phyloP scores from a whole-genome alignment of 2,888 invertebrate genomes.

The Carcina quercana region DNA sequence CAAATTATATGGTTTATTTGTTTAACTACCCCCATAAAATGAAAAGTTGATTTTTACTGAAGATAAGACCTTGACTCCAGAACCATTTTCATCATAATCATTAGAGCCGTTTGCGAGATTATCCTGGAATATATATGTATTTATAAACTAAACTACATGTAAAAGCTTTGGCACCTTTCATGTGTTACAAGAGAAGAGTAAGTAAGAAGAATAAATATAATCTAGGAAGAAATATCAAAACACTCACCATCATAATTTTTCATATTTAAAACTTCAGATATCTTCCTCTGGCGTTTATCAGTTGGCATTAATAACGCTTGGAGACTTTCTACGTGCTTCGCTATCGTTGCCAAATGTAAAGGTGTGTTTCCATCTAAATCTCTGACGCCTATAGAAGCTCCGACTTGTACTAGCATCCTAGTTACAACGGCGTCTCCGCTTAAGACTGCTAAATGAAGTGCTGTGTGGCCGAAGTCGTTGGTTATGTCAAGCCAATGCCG shows the following conservation, averaged over 20 bases:
- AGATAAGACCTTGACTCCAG: no score
- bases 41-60: no score
- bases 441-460: constrained; percentile 90
- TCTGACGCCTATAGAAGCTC: constrained; percentile 79
- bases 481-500: constrained; percentile 84
- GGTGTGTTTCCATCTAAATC: constrained; percentile 90
- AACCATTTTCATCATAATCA: no score
- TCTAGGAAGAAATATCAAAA: not conserved
- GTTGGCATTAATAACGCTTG: constrained; percentile 83
- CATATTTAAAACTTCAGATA: constrained; percentile 80
- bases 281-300: constrained; percentile 37
- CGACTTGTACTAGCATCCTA: constrained; percentile 85
- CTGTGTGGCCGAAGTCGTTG: constrained; percentile 87
- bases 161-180: no score
- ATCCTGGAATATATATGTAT: no score
- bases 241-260: constrained; percentile 89
- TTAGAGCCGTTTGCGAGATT: no score
- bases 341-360: constrained; percentile 86
- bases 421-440: constrained; percentile 83
- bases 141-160: no score
- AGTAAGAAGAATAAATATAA: not conserved
- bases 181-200: no score
- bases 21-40: no score
- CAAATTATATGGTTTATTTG: no score
- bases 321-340: constrained; percentile 81